A percentile compares a stretch with the other conserved stretches of the same genome.
Conservation (phyloP, 2,797 vertebrate genomes). For the Hyperoplus lanceolatus region DNA sequence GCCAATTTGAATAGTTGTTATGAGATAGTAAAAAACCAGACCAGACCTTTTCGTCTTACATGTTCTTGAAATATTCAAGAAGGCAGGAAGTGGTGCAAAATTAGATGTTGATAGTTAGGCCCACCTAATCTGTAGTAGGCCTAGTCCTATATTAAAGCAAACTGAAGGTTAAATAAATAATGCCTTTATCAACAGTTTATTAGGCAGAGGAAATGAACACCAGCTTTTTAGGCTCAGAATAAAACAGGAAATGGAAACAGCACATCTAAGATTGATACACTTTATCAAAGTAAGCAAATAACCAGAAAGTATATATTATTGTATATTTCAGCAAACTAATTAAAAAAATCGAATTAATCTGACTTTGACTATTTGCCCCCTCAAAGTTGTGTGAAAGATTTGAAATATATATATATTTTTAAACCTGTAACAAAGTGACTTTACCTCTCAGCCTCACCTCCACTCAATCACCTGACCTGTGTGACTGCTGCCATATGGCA, state of each 20-base stretch:
- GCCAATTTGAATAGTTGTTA: slow-evolving; percentile 12
- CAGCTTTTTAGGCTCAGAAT: neutral
- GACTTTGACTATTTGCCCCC: too few species aligned
- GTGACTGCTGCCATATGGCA: slow-evolving; percentile 75
- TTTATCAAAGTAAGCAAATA: neutral
- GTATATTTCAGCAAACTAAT: neutral
- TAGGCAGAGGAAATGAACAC: neutral
- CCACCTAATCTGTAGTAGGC: neutral
- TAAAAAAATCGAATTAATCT: neutral
- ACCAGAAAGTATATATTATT: neutral
- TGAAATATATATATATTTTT: too few species aligned
- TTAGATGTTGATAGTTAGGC: neutral
- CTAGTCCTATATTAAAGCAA: neutral
- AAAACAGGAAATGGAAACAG: neutral
- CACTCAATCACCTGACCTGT: slow-evolving; percentile 65
- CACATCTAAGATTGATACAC: too few species aligned
- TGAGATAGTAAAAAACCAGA: neutral
- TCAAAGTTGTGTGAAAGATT: too few species aligned
- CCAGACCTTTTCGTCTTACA: neutral
- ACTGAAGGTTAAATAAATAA: neutral
- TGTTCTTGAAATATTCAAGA: neutral
- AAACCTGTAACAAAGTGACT: slow-evolving; percentile 34
- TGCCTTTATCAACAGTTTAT: neutral
- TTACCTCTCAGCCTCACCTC: slow-evolving; percentile 71
- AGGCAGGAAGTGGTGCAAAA: neutral